Conservation (phyloP, 2,113 vertebrate genomes). For the Australoheros scitulus region DNA sequence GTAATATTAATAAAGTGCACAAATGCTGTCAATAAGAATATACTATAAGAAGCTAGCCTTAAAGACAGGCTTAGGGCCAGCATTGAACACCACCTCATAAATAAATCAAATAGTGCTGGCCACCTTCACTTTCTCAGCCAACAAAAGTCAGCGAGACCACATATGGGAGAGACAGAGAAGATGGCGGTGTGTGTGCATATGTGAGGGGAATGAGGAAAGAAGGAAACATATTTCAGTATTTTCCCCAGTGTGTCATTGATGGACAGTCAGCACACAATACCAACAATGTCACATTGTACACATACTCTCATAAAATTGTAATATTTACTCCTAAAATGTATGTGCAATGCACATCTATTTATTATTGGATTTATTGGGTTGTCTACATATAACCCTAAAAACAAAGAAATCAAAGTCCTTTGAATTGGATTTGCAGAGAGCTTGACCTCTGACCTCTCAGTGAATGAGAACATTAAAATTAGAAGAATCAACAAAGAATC, state of each 20-base stretch:
- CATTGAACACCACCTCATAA: constrained; percentile 40
- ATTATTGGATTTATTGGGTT: background rate
- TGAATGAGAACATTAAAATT: background rate
- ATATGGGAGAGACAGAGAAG: background rate
- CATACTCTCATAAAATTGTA: background rate
- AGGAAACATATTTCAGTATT: constrained; percentile 1
- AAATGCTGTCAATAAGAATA: constrained; percentile 47
- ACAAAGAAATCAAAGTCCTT: background rate
- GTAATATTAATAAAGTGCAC: constrained; percentile 63
- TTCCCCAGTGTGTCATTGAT: background rate
- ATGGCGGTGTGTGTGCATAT: background rate
- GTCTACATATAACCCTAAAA: background rate
- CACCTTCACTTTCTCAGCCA: background rate
- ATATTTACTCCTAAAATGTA: background rate
- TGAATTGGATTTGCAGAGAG: background rate
- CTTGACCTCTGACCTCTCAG: background rate
- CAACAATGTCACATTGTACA: background rate
- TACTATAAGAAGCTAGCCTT: constrained; percentile 17
- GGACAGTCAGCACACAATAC: background rate
- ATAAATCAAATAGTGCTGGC: constrained; percentile 43
- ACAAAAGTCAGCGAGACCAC: background rate
- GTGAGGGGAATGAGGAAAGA: background rate
- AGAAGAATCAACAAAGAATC: background rate
- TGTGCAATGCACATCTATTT: background rate
- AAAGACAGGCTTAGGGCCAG: constrained; percentile 36